Evolutionary conservation across 1,140 invertebrate species (phyloP).

Genomic region (Heliconius nattereri): DNA sequence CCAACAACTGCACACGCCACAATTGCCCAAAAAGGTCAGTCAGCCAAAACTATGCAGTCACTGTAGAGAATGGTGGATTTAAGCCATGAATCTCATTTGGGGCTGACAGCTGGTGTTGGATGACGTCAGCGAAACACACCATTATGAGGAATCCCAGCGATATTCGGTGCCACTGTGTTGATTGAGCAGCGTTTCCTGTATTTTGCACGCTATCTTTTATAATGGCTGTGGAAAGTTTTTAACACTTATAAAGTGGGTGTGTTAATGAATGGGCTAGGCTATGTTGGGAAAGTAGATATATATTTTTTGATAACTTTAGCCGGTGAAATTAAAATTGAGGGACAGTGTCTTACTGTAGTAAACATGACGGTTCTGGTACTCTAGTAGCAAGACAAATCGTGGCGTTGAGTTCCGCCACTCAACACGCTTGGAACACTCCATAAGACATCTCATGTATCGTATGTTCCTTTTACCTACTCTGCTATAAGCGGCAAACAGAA

Average conservation of each 20-base stretch:
- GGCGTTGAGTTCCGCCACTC: no score
- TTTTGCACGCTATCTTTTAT: constrained; percentile 32
- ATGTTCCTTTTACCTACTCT: no score
- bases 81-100: constrained; percentile 27
- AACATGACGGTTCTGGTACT: no score
- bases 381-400: no score
- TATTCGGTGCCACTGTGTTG: constrained; percentile 34
- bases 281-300: not conserved
- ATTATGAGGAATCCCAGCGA: constrained; percentile 29
- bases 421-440: no score
- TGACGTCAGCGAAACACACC: constrained; percentile 32
- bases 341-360: no score
- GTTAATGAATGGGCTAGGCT: not conserved
- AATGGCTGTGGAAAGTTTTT: constrained; percentile 14
- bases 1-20: no score
- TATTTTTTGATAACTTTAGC: no score
- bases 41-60: not conserved
- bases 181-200: constrained; percentile 37
- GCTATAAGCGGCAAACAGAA: no score
- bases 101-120: constrained; percentile 21
- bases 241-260: not conserved
- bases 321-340: no score
- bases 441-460: no score
- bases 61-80: constrained; percentile 13
- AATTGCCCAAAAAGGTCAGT: not conserved